Percentiles rank a stretch among this genome's conserved stretches.
phyloP scores from a whole-genome alignment of 2,888 invertebrate genomes.

The Macropis europaea region DNA sequence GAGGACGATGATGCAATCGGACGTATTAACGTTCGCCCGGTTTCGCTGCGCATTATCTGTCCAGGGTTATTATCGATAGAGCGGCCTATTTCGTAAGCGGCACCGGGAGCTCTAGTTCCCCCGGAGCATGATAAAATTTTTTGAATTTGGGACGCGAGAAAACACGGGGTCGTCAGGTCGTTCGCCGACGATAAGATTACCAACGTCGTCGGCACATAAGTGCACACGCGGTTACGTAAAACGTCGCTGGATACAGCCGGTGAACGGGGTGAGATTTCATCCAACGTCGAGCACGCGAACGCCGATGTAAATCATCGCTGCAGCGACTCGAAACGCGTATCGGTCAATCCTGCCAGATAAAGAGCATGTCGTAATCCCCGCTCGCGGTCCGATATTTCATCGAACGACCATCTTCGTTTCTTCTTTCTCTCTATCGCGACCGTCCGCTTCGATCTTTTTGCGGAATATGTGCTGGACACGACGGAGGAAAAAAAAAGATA shows the following conservation, averaged over 20 bases:
- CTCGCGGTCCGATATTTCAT: constrained; percentile 10
- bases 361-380: constrained; percentile 24
- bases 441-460: neutral
- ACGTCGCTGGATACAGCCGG: constrained; percentile 12
- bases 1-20: constrained; percentile 35
- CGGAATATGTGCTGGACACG: constrained; percentile 8
- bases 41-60: constrained; percentile 25
- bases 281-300: neutral
- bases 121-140: constrained; percentile 64
- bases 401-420: no score
- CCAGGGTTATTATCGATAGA: constrained; percentile 42
- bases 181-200: constrained; percentile 64
- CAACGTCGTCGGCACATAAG: constrained; percentile 58
- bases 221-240: constrained; percentile 64
- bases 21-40: constrained; percentile 5
- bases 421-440: neutral
- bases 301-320: constrained; percentile 33
- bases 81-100: constrained; percentile 57
- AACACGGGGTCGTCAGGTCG: constrained; percentile 70
- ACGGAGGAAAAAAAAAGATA: constrained; percentile 6
- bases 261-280: constrained; percentile 37
- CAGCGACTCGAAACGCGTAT: constrained; percentile 12
- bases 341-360: constrained; percentile 37
- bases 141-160: constrained; percentile 66
- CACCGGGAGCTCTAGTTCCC: constrained; percentile 15